Percentiles rank a stretch among this genome's conserved stretches.
Conservation (phyloP, 1,140 invertebrate genomes). For the Myzus persicae region DNA sequence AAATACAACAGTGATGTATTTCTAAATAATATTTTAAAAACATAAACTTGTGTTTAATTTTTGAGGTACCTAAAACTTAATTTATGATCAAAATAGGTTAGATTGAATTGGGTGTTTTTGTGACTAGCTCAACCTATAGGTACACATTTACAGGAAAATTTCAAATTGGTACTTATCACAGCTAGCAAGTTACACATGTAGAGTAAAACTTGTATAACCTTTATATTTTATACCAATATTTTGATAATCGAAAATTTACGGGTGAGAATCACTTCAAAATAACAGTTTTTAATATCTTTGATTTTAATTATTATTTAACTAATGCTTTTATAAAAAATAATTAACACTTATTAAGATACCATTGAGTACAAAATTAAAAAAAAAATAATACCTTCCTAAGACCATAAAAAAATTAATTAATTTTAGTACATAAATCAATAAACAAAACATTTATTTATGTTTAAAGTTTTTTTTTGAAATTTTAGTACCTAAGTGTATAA, state of each 20-base stretch:
- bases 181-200: background rate
- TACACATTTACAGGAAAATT: too few species aligned
- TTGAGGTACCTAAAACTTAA: background rate
- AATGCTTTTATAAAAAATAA: background rate
- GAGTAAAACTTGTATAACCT: background rate
- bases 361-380: too few species aligned
- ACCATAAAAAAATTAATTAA: too few species aligned
- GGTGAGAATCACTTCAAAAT: background rate
- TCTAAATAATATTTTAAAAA: background rate
- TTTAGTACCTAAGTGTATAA: background rate
- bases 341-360: too few species aligned
- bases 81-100: background rate
- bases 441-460: background rate
- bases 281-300: background rate
- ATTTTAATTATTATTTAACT: background rate
- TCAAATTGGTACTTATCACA: too few species aligned
- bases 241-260: background rate
- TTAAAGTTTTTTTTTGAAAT: background rate
- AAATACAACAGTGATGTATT: background rate
- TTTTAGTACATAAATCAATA: background rate
- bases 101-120: too few species aligned
- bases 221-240: background rate
- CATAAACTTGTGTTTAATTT: background rate
- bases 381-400: too few species aligned
- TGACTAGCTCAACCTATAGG: too few species aligned